These are phyloP conservation scores for Galaxias olidus DNA, from an alignment of 2,797 vertebrate genomes.

Conservation along the genomic window DNA sequence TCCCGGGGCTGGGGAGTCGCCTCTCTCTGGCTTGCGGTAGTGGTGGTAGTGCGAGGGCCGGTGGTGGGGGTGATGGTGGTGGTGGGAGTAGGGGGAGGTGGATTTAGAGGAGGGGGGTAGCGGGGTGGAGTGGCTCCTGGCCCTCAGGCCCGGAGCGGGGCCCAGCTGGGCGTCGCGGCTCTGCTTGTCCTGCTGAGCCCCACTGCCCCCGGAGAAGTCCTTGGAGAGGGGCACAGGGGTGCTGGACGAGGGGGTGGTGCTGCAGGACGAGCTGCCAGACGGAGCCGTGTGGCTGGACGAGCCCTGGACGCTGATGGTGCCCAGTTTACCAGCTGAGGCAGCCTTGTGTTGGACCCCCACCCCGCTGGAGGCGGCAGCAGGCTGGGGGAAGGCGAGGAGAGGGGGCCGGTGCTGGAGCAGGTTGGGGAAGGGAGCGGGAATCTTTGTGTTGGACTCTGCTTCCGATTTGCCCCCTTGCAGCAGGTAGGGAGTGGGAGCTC, in stretches of 20 bases:
- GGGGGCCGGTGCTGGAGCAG: conserved; percentile 90
- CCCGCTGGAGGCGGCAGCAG: conserved; percentile 79
- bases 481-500: conserved; percentile 81
- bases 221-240: conserved; percentile 71
- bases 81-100: conserved; percentile 80
- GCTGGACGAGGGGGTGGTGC: conserved; percentile 68
- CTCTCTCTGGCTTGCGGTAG: conserved; percentile 83
- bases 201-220: conserved; percentile 64
- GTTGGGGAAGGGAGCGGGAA: conserved; percentile 91
- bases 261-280: conserved; percentile 59
- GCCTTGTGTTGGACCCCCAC: conserved; percentile 78
- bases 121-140: conserved; percentile 91
- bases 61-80: conserved; percentile 83
- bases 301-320: conserved; percentile 48
- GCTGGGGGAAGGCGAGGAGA: conserved; percentile 87
- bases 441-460: conserved; percentile 79
- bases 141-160: conserved; percentile 79
- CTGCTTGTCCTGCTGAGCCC: conserved; percentile 73
- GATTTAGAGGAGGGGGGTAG: conserved; percentile 86
- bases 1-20: conserved; percentile 73
- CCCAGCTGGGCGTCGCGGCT: conserved; percentile 74
- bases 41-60: conserved; percentile 87
- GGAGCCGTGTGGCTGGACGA: conserved; percentile 64
- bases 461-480: conserved; percentile 75
- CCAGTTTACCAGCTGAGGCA: conserved; percentile 61